phyloP scores from a whole-genome alignment of 2,888 invertebrate genomes.

The Pasiphila rectangulata region DNA sequence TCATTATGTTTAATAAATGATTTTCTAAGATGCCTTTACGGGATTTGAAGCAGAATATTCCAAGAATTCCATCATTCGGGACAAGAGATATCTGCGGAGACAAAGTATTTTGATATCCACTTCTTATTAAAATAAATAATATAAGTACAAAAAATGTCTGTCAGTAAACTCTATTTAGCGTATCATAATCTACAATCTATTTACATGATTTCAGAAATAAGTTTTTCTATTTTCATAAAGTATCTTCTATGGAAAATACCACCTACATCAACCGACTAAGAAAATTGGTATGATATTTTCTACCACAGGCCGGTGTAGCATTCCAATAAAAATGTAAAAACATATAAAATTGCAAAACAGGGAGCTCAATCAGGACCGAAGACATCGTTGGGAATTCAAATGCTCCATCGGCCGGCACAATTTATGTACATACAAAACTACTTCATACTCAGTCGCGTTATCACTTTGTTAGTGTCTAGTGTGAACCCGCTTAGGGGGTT shows the following conservation, averaged over 20 bases:
- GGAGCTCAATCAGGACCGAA: conserved; percentile 38
- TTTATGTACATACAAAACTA: conserved; percentile 66
- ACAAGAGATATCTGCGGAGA: background rate
- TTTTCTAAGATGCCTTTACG: conserved; percentile 14
- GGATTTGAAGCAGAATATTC: conserved; percentile 12
- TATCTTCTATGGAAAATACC: conserved; percentile 23
- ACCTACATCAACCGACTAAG: conserved; percentile 34
- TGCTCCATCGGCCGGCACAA: conserved; percentile 37
- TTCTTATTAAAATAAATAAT: conserved; percentile 5
- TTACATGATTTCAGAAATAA: conserved; percentile 25
- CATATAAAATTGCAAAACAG: conserved; percentile 53
- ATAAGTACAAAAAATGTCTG: conserved; percentile 18
- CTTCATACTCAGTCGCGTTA: conserved; percentile 77
- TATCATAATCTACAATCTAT: conserved; percentile 18
- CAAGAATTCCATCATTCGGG: conserved; percentile 3
- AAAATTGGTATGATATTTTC: conserved; percentile 37
- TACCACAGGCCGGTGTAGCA: conserved; percentile 33
- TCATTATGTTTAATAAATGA: conserved; percentile 31
- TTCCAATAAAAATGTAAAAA: conserved; percentile 37
- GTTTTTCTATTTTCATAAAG: conserved; percentile 14
- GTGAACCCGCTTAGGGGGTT: conserved; percentile 65
- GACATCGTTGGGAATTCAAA: conserved; percentile 25
- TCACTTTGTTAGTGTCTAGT: conserved; percentile 73
- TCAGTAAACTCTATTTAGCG: background rate
- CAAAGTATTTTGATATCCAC: conserved; percentile 6